Conservation (phyloP, 35 echinoderm and acorn worm genomes). For the Apostichopus californicus region DNA sequence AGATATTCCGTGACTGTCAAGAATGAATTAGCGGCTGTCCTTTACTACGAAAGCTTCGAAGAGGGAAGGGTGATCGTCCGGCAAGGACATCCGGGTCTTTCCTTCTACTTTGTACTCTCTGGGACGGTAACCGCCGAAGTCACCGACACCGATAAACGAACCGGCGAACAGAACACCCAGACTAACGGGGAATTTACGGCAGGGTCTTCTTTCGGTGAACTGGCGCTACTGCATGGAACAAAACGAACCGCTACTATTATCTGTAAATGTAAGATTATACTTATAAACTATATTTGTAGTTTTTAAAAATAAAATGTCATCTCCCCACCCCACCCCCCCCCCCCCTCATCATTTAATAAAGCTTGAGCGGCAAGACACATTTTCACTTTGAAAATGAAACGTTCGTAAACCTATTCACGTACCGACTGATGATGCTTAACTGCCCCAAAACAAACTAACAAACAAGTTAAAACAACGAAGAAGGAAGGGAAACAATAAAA, state of each 20-base stretch:
- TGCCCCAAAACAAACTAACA: too few relatives aligned
- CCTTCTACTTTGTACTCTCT: slow-evolving; percentile 90
- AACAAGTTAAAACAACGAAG: too few relatives aligned
- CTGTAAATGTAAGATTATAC: slow-evolving; percentile 81
- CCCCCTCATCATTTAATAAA: too few relatives aligned
- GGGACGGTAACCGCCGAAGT: slow-evolving; percentile 77
- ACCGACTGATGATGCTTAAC: too few relatives aligned
- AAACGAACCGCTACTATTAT: slow-evolving; percentile 86
- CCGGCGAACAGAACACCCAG: slow-evolving; percentile 72
- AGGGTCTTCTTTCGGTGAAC: slow-evolving; percentile 86
- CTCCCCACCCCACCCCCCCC: too few relatives aligned
- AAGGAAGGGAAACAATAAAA: too few relatives aligned
- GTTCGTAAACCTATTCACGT: too few relatives aligned
- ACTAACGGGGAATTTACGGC: slow-evolving; percentile 70
- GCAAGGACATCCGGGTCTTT: slow-evolving; percentile 89
- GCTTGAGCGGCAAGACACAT: too few relatives aligned
- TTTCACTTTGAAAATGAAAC: too few relatives aligned
- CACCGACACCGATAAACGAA: slow-evolving; percentile 76
- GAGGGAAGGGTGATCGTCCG: slow-evolving; percentile 86
- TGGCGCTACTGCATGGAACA: slow-evolving; percentile 81
- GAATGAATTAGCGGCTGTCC: slow-evolving; percentile 66
- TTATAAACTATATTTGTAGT: not conserved
- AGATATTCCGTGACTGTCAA: slow-evolving; percentile 71
- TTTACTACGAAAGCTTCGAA: slow-evolving; percentile 90
- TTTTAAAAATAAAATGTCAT: too few relatives aligned